A percentile compares a stretch with the other conserved stretches of the same genome.
These are phyloP conservation scores for Drosophila setosimentum DNA, from an alignment of 2,888 invertebrate genomes.

Conservation along the genomic window DNA sequence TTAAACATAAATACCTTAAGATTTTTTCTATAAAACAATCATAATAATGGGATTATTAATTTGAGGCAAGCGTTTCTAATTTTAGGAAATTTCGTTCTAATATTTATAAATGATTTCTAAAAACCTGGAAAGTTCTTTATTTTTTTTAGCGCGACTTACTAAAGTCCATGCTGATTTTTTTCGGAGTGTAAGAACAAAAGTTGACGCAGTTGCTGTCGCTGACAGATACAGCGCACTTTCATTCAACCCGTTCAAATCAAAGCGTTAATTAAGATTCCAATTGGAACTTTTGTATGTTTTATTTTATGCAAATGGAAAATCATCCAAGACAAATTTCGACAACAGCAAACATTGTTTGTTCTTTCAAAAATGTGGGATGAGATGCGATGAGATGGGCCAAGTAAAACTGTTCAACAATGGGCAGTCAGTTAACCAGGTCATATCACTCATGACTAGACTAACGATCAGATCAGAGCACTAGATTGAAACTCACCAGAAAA, in stretches of 20 bases:
- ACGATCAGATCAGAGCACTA: not conserved
- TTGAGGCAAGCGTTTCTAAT: too few relatives aligned
- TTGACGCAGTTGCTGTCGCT: not conserved
- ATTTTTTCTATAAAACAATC: too few relatives aligned
- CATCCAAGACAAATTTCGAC: not conserved
- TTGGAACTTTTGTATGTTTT: not conserved
- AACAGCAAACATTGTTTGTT: not conserved
- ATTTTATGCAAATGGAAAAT: not conserved
- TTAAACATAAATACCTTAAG: too few relatives aligned
- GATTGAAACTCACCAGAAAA: not conserved
- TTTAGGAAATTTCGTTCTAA: too few relatives aligned
- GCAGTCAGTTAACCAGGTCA: not conserved
- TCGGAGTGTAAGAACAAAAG: not conserved
- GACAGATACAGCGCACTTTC: not conserved
- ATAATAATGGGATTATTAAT: too few relatives aligned
- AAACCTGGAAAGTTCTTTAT: not conserved
- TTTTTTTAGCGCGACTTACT: not conserved
- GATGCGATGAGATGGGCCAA: not conserved
- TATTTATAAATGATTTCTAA: not conserved
- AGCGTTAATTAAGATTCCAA: not conserved
- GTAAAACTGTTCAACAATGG: not conserved
- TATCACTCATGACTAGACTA: not conserved
- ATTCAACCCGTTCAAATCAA: not conserved
- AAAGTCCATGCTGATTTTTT: not conserved
- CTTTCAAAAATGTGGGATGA: not conserved